These are phyloP conservation scores for Andrena camellia DNA, from an alignment of 2,888 invertebrate genomes.

Conservation along the genomic window DNA sequence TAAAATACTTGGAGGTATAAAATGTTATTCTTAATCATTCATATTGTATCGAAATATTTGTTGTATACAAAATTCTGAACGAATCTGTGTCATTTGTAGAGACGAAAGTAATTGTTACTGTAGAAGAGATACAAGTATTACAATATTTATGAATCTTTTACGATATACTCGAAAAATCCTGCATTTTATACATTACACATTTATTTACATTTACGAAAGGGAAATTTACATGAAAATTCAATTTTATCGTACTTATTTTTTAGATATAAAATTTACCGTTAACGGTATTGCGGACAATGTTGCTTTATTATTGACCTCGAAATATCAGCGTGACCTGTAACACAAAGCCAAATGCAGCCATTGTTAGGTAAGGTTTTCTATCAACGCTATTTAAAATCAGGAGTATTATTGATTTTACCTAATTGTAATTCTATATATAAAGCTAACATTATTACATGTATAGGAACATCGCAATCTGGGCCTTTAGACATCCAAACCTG, in stretches of 20 bases:
- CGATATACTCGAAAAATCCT: background rate
- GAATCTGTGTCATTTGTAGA: no score
- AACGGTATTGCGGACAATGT: conserved; percentile 86
- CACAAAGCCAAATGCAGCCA: conserved; percentile 42
- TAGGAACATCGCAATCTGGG: conserved; percentile 86
- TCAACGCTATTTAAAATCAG: background rate
- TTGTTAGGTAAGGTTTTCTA: background rate
- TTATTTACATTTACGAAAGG: conserved; percentile 36
- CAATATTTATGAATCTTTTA: conserved; percentile 9
- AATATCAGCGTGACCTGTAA: conserved; percentile 87
- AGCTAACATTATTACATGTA: conserved; percentile 88
- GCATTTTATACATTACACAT: conserved; percentile 7
- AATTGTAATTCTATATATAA: conserved; percentile 89
- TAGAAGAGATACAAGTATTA: conserved; percentile 15
- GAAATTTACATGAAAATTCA: conserved; percentile 30
- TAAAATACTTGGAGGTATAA: background rate
- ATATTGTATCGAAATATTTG: no score
- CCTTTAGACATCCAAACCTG: conserved; percentile 87
- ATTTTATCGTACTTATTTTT: background rate
- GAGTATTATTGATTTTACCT: conserved; percentile 83
- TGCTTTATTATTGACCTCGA: conserved; percentile 88
- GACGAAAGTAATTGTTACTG: background rate
- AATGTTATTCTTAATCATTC: background rate
- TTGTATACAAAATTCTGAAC: no score
- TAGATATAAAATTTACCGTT: conserved; percentile 50